These are phyloP conservation scores for Drosophila parvula DNA, from an alignment of 1,140 invertebrate genomes.

Conservation along the genomic window DNA sequence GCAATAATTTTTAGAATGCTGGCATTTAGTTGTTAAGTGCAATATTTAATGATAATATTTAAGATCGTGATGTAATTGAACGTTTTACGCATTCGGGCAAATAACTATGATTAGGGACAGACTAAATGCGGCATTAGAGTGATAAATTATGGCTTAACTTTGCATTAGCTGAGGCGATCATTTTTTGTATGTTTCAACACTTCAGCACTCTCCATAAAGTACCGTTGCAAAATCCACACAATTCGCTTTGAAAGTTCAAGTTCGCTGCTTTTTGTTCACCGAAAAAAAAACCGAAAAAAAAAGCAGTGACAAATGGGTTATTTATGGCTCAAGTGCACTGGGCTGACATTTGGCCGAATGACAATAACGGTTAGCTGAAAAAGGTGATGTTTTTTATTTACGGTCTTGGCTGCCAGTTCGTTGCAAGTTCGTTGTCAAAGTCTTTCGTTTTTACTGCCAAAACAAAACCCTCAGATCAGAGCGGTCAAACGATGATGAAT, in stretches of 20 bases:
- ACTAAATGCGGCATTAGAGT: conserved; percentile 27
- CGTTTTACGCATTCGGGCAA: conserved; percentile 52
- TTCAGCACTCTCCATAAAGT: conserved; percentile 16
- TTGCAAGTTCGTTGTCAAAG: conserved; percentile 78
- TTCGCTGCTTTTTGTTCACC: conserved; percentile 51
- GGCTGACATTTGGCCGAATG: conserved; percentile 70
- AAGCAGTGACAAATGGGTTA: conserved; percentile 67
- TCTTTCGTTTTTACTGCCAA: conserved; percentile 60
- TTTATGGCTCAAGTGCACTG: conserved; percentile 68
- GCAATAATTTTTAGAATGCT: conserved; percentile 66
- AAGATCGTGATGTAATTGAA: conserved; percentile 62
- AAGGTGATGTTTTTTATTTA: conserved; percentile 52
- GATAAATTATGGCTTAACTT: conserved; percentile 15
- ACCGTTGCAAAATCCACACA: conserved; percentile 26
- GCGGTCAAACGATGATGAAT: conserved; percentile 12
- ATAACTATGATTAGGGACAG: conserved; percentile 35
- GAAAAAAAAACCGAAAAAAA: conserved; percentile 20
- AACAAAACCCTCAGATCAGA: conserved; percentile 45
- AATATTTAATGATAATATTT: conserved; percentile 69
- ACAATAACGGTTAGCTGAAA: conserved; percentile 49
- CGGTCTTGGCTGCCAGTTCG: conserved; percentile 4
- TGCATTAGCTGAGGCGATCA: conserved; percentile 3
- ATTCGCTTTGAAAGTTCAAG: conserved; percentile 66
- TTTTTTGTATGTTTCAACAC: conserved; percentile 27
- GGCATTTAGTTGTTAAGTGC: conserved; percentile 66